phyloP scores from a whole-genome alignment of 2,888 invertebrate genomes.

The Cryptosula pallasiana region DNA sequence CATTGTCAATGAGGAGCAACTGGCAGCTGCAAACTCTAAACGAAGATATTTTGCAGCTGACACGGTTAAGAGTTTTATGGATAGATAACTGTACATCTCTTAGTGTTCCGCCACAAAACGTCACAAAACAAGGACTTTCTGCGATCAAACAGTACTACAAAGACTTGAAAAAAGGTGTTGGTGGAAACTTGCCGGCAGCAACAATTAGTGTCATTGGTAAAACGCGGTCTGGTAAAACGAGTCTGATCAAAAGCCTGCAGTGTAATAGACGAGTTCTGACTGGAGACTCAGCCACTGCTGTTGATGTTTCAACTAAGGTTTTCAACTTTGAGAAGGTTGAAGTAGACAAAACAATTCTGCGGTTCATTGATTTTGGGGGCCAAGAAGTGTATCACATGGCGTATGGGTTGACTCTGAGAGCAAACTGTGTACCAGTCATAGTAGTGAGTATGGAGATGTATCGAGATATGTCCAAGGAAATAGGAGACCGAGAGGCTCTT shows the following conservation, averaged over 20 bases:
- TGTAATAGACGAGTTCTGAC: neutral
- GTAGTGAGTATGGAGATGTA: neutral
- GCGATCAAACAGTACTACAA: neutral
- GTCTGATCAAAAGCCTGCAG: neutral
- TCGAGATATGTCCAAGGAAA: neutral
- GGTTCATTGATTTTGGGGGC: no score
- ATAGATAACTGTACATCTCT: neutral
- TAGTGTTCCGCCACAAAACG: neutral
- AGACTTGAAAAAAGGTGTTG: neutral
- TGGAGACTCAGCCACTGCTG: neutral
- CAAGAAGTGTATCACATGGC: neutral
- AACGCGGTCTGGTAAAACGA: neutral
- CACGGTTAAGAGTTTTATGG: neutral
- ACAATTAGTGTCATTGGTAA: neutral
- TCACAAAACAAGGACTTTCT: neutral
- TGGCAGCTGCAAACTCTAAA: neutral
- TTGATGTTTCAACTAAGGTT: neutral
- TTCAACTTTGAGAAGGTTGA: neutral
- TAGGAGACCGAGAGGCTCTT: neutral
- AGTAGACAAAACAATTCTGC: no score
- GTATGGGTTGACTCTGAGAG: neutral
- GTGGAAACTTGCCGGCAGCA: neutral
- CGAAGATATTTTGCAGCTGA: neutral
- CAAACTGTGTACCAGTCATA: neutral
- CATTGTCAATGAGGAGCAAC: neutral